phyloP scores from a whole-genome alignment of 2,113 vertebrate species.

The Pygoscelis adeliae region DNA sequence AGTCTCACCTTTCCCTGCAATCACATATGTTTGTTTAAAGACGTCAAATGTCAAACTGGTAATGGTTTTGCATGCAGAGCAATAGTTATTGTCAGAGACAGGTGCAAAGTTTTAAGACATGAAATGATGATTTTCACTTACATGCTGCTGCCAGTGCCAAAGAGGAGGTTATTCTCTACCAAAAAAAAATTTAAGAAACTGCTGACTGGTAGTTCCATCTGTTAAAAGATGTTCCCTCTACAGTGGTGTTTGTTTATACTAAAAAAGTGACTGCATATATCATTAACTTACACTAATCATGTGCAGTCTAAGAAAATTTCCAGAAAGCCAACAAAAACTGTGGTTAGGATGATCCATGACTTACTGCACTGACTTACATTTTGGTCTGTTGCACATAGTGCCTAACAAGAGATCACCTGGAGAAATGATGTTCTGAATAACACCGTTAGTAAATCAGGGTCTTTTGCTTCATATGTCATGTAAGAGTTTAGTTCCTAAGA shows the following conservation, averaged over 20 bases:
- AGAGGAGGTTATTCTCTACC: background rate
- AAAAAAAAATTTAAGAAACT: background rate
- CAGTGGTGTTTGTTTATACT: background rate
- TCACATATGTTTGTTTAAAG: background rate
- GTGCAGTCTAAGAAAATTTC: background rate
- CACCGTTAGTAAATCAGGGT: background rate
- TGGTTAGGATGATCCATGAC: background rate
- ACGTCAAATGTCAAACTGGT: background rate
- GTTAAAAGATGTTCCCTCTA: background rate
- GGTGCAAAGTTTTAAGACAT: background rate
- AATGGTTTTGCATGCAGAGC: background rate
- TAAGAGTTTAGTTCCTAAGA: background rate
- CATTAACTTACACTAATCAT: background rate
- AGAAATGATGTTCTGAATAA: background rate
- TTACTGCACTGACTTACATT: background rate
- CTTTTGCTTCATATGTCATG: background rate
- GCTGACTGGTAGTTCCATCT: background rate
- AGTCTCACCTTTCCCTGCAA: background rate
- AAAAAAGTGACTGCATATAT: background rate
- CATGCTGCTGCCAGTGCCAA: background rate
- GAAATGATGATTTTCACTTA: background rate
- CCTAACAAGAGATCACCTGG: background rate
- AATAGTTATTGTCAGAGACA: background rate
- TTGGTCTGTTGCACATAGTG: background rate
- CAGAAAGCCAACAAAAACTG: background rate